Conservation (phyloP, 1,140 invertebrate species). For the Zophobas atratus region DNA sequence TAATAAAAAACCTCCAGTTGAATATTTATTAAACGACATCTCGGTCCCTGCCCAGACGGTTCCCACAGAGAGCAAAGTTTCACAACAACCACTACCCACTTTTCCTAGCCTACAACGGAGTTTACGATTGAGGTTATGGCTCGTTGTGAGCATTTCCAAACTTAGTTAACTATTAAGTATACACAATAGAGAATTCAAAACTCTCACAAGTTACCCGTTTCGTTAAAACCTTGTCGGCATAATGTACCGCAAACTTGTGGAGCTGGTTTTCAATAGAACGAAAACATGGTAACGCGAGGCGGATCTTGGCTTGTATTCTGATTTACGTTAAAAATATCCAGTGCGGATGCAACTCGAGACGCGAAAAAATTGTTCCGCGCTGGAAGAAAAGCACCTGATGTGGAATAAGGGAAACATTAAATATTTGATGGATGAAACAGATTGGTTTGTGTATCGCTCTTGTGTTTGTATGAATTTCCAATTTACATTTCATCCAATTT, state of each 20-base stretch:
- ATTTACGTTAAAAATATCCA: neutral
- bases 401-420: constrained; percentile 16
- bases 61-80: neutral
- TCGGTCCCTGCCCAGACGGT: neutral
- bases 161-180: constrained; percentile 1
- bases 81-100: neutral
- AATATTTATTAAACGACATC: neutral
- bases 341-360: neutral
- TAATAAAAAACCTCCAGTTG: too few relatives aligned
- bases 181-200: constrained; percentile 6
- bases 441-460: constrained; percentile 26
- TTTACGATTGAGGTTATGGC: neutral
- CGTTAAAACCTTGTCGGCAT: neutral
- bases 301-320: neutral
- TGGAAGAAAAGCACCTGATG: constrained; percentile 7
- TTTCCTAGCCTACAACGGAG: neutral
- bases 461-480: constrained; percentile 22
- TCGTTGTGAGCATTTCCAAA: constrained; percentile 10
- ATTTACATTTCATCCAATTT: constrained; percentile 41
- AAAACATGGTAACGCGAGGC: neutral
- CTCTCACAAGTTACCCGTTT: constrained; percentile 1
- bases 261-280: neutral
- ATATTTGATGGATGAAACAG: constrained; percentile 25
- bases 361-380: neutral
- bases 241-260: neutral